Evolutionary conservation across 2,888 invertebrate genomes (phyloP).

Genomic region (Sinodicranocentrus sp.): DNA sequence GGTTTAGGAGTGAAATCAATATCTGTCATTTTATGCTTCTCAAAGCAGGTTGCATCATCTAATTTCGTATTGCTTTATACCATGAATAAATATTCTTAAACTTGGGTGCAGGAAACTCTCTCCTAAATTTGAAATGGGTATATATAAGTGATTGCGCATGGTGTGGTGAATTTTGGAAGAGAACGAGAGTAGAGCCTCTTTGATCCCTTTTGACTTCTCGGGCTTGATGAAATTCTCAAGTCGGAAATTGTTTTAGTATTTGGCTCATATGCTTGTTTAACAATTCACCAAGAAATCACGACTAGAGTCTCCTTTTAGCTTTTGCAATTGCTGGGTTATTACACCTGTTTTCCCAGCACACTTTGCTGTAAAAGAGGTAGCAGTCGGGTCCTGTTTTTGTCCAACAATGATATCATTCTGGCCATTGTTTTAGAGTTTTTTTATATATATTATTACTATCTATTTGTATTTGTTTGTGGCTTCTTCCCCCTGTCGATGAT

Average conservation of each 20-base stretch:
- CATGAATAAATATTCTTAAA: no score
- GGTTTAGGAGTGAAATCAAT: constrained; percentile 15
- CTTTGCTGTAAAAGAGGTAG: no score
- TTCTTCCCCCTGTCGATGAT: not conserved
- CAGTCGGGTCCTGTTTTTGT: no score
- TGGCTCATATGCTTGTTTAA: not conserved
- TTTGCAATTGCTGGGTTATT: no score
- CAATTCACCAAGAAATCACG: no score
- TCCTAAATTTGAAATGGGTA: not conserved
- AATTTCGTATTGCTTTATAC: constrained; percentile 25
- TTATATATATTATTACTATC: no score
- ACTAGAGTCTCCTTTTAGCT: no score
- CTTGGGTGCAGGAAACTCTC: no score
- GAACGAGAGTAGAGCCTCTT: constrained; percentile 34
- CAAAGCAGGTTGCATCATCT: constrained; percentile 31
- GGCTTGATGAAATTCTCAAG: constrained; percentile 34
- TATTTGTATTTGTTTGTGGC: no score
- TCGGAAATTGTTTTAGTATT: constrained; percentile 37
- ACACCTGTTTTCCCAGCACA: no score
- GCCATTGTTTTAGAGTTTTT: no score
- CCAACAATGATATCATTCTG: no score
- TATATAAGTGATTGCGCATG: constrained; percentile 3
- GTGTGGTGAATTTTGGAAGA: not conserved
- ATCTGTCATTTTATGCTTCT: constrained; percentile 25
- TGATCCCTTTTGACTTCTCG: constrained; percentile 43